These are phyloP conservation scores for Sardina pilchardus DNA, from an alignment of 2,113 vertebrate genomes.

Conservation along the genomic window DNA sequence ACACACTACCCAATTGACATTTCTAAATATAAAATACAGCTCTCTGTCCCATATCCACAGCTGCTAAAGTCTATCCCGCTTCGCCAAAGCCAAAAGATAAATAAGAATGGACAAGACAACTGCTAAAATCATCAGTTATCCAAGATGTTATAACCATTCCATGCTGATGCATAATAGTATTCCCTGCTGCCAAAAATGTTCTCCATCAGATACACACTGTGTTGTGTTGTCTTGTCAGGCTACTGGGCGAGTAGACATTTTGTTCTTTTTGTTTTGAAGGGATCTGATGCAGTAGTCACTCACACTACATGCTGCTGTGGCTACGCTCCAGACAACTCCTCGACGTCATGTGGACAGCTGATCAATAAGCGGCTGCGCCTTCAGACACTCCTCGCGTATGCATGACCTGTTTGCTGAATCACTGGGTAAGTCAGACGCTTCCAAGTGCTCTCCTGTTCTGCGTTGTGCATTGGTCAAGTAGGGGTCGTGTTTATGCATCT, in stretches of 20 bases:
- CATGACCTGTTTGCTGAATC: not conserved
- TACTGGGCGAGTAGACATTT: not conserved
- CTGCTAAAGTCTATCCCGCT: not conserved
- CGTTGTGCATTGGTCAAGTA: not conserved
- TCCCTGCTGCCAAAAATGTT: not conserved
- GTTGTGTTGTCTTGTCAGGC: not conserved
- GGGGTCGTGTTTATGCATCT: not conserved
- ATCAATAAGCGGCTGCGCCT: not conserved
- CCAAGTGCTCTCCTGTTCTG: not conserved
- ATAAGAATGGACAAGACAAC: not conserved
- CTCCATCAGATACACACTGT: not conserved
- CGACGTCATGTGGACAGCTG: not conserved
- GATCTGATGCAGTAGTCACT: not conserved
- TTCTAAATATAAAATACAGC: not conserved
- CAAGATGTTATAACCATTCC: not conserved
- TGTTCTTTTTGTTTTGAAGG: not conserved
- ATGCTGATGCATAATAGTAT: not conserved
- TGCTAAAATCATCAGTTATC: not conserved
- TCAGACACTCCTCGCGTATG: not conserved
- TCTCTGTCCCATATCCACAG: not conserved
- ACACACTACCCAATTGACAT: not conserved
- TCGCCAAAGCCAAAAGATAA: not conserved
- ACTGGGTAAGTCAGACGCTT: too few relatives aligned
- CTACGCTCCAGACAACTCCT: not conserved
- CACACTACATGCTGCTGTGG: not conserved